Evolutionary conservation across 1,140 invertebrate species (phyloP).

Genomic region (Drosophila varians): DNA sequence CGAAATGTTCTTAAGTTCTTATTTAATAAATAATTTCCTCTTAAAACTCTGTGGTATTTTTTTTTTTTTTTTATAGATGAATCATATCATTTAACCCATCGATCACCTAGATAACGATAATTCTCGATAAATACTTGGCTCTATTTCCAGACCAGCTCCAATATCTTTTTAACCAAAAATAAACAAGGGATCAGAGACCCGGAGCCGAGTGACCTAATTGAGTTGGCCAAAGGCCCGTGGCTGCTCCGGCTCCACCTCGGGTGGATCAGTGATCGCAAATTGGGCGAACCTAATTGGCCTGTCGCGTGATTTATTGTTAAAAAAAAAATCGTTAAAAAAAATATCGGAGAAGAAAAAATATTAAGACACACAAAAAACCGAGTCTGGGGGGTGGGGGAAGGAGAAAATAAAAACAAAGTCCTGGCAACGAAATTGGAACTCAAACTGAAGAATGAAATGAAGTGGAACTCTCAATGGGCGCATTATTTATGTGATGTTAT

Average conservation of each 20-base stretch:
- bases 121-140: constrained; percentile 10
- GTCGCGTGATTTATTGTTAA: constrained; percentile 69
- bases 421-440: constrained; percentile 33
- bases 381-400: neutral
- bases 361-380: neutral
- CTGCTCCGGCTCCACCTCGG: constrained; percentile 4
- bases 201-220: constrained; percentile 16
- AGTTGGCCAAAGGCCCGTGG: constrained; percentile 24
- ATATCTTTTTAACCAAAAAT: constrained; percentile 10
- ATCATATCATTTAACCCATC: constrained; percentile 5
- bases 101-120: constrained; percentile 13
- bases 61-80: neutral
- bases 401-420: constrained; percentile 15
- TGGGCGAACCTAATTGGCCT: constrained; percentile 67
- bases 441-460: constrained; percentile 32
- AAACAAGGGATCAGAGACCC: constrained; percentile 6
- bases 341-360: too few species aligned
- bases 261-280: constrained; percentile 38
- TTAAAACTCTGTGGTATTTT: neutral
- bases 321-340: constrained; percentile 37
- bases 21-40: neutral
- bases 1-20: neutral
- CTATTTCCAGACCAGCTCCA: neutral
- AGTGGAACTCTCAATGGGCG: constrained; percentile 50
- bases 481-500: constrained; percentile 75